Conservation (phyloP, 2,888 invertebrate species). For the Balanococcus diminutus region DNA sequence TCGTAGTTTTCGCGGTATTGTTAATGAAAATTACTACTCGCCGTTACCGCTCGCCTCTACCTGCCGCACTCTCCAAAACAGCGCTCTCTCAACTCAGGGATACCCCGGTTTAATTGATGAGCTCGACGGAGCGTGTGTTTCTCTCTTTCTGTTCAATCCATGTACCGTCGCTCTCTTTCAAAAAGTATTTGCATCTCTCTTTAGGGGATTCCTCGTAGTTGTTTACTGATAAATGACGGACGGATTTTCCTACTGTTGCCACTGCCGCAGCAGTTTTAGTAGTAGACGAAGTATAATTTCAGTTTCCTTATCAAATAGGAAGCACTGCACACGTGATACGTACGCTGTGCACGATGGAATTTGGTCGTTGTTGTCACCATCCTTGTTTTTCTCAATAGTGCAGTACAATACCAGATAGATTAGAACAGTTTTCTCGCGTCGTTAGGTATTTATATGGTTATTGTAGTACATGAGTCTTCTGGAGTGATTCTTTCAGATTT, state of each 20-base stretch:
- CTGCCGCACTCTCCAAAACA: background rate
- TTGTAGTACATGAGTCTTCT: too few relatives aligned
- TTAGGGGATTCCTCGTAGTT: background rate
- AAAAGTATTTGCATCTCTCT: background rate
- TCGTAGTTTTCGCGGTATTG: slow-evolving; percentile 22
- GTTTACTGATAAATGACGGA: slow-evolving; percentile 13
- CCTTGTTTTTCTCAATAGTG: background rate
- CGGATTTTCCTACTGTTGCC: background rate
- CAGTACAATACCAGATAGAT: background rate
- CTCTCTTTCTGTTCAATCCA: background rate
- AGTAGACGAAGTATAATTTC: background rate
- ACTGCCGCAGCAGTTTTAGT: background rate
- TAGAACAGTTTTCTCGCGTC: background rate
- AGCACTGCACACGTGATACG: background rate
- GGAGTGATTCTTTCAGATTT: too few relatives aligned
- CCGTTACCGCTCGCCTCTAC: background rate
- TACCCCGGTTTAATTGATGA: slow-evolving; percentile 26
- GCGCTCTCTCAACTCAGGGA: background rate
- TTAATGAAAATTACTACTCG: slow-evolving; percentile 31
- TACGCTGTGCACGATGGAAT: background rate
- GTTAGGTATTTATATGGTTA: background rate
- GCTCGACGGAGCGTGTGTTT: slow-evolving; percentile 31
- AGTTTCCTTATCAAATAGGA: background rate
- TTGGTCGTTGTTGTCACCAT: background rate
- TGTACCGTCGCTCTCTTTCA: background rate